phyloP scores from a whole-genome alignment of 2,888 invertebrate genomes.

The Orthosia gothica region DNA sequence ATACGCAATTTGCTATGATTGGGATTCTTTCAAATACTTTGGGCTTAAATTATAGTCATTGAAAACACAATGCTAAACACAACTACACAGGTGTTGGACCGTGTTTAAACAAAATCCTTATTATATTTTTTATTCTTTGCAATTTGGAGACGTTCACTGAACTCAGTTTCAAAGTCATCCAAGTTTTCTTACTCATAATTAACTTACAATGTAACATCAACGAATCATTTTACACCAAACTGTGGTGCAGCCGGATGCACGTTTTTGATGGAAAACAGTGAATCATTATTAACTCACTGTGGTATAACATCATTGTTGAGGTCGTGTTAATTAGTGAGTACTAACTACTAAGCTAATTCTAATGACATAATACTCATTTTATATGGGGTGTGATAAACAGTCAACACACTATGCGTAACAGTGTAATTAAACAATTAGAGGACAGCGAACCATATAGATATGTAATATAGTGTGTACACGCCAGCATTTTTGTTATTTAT shows the following conservation, averaged over 20 bases:
- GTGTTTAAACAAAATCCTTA: background rate
- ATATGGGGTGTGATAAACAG: conserved; percentile 9
- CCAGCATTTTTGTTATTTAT: background rate
- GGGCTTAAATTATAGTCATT: background rate
- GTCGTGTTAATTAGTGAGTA: conserved; percentile 40
- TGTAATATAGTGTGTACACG: background rate
- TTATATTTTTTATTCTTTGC: background rate
- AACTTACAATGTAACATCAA: background rate
- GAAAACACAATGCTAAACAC: background rate
- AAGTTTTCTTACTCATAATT: conserved; percentile 2
- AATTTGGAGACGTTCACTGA: conserved; percentile 8
- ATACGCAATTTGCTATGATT: background rate
- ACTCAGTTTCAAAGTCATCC: conserved; percentile 10
- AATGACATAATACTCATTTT: conserved; percentile 29
- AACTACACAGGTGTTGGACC: background rate
- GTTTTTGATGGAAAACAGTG: conserved; percentile 44
- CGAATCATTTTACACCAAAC: conserved; percentile 28
- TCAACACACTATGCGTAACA: background rate
- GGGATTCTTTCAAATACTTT: background rate
- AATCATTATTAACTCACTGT: conserved; percentile 49
- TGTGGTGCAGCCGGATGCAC: conserved; percentile 21
- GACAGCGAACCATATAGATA: background rate
- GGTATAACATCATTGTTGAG: conserved; percentile 44
- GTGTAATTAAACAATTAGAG: background rate
- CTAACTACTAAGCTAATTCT: conserved; percentile 27